A percentile compares a stretch with the other conserved stretches of the same genome.
Conservation (phyloP, 1,140 invertebrate genomes). For the Drosophila chauvacae region DNA sequence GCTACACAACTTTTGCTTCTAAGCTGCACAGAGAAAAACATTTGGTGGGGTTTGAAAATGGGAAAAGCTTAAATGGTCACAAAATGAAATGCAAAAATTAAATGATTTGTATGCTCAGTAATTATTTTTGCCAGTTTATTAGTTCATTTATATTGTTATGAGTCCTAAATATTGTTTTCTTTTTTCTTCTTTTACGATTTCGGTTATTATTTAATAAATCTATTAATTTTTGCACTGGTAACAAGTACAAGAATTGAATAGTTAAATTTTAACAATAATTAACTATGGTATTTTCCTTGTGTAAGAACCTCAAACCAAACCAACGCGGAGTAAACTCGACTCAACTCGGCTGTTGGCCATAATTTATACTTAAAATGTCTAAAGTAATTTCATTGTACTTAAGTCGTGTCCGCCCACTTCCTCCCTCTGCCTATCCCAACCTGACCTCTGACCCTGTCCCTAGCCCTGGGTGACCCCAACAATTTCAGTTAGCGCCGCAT, state of each 20-base stretch:
- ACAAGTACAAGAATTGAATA: too few relatives aligned
- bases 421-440: not conserved
- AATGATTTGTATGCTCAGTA: not conserved
- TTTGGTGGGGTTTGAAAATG: too few relatives aligned
- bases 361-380: constrained; percentile 80
- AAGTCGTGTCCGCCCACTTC: constrained; percentile 31
- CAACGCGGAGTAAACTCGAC: constrained; percentile 11
- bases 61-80: not conserved
- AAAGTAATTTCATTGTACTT: constrained; percentile 78
- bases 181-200: not conserved
- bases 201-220: not conserved
- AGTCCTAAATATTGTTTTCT: not conserved
- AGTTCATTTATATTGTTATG: not conserved
- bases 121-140: not conserved
- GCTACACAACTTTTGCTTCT: constrained; percentile 32
- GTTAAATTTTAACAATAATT: too few relatives aligned
- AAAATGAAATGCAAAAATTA: not conserved
- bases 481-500: constrained; percentile 41
- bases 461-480: constrained; percentile 22
- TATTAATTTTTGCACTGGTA: not conserved
- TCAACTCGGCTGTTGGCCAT: constrained; percentile 69
- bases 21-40: constrained; percentile 14
- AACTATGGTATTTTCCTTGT: not conserved
- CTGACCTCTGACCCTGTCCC: not conserved
- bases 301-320: not conserved